phyloP scores from a whole-genome alignment of 2,113 vertebrate species.

The Hippocampus comes region DNA sequence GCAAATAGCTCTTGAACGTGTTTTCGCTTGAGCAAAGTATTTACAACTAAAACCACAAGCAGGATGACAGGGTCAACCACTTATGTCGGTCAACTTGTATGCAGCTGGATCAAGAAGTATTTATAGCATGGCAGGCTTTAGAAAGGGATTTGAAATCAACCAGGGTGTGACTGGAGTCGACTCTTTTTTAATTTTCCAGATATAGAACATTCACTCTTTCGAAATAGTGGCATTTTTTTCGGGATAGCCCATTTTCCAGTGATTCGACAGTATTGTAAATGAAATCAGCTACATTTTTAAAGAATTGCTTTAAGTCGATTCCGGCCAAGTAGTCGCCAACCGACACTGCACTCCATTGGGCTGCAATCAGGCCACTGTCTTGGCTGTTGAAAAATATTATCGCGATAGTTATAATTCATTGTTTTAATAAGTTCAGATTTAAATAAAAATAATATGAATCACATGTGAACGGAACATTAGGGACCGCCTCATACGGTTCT shows the following conservation, averaged over 20 bases:
- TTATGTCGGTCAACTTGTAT: background rate
- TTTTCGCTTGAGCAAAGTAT: background rate
- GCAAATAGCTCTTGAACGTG: background rate
- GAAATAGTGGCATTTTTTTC: too few relatives aligned
- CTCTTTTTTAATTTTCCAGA: background rate
- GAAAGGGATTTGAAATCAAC: background rate
- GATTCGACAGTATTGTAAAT: background rate
- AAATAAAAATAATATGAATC: too few relatives aligned
- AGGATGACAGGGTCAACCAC: background rate
- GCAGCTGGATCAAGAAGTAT: background rate
- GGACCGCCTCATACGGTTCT: too few relatives aligned
- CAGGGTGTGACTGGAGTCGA: background rate
- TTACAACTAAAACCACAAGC: background rate
- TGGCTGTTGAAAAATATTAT: background rate
- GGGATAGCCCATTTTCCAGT: too few relatives aligned
- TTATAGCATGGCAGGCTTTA: background rate
- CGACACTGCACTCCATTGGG: background rate
- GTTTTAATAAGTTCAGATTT: too few relatives aligned
- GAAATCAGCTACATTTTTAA: background rate
- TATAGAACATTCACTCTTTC: background rate
- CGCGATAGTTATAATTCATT: too few relatives aligned
- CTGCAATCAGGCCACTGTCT: background rate
- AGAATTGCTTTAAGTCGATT: background rate
- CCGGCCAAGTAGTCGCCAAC: background rate
- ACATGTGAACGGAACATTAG: too few relatives aligned